Evolutionary conservation across 2,888 invertebrate genomes (phyloP).

Genomic region (Diarsia dahlii): DNA sequence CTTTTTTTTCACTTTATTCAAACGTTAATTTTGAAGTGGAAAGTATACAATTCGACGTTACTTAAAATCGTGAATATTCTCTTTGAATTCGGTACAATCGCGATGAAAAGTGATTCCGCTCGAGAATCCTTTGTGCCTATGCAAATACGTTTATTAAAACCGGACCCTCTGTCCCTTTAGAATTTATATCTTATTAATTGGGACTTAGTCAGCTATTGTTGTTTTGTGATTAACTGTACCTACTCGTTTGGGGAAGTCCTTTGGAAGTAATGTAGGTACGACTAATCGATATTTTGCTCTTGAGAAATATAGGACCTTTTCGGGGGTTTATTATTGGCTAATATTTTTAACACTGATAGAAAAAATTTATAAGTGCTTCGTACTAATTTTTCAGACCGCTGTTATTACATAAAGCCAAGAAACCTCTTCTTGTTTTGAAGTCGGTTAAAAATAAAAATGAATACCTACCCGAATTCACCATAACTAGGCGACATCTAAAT

Average conservation of each 20-base stretch:
- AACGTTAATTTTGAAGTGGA: slow-evolving; percentile 35
- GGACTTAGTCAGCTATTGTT: slow-evolving; percentile 60
- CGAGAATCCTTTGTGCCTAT: slow-evolving; percentile 62
- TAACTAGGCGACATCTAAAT: not conserved
- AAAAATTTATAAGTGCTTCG: not conserved
- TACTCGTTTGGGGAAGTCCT: slow-evolving; percentile 24
- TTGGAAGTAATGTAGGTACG: slow-evolving; percentile 6
- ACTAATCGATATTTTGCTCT: slow-evolving; percentile 1
- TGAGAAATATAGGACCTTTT: not conserved
- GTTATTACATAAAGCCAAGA: too few relatives aligned
- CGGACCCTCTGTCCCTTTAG: slow-evolving; percentile 52
- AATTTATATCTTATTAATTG: slow-evolving; percentile 67
- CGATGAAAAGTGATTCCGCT: slow-evolving; percentile 59
- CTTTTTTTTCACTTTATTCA: not conserved
- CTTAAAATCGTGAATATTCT: slow-evolving; percentile 64
- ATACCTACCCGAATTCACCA: too few relatives aligned
- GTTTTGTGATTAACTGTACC: slow-evolving; percentile 58
- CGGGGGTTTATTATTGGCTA: not conserved
- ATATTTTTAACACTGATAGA: not conserved
- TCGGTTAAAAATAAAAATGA: too few relatives aligned
- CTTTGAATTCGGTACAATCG: slow-evolving; percentile 60
- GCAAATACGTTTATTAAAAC: slow-evolving; percentile 66
- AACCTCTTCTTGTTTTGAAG: too few relatives aligned
- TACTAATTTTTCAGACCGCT: too few relatives aligned
- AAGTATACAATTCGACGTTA: slow-evolving; percentile 35